Base-by-base conservation (phyloP, 2,888 invertebrate genomes). In the Thecocarcelia acutangulata region DNA sequence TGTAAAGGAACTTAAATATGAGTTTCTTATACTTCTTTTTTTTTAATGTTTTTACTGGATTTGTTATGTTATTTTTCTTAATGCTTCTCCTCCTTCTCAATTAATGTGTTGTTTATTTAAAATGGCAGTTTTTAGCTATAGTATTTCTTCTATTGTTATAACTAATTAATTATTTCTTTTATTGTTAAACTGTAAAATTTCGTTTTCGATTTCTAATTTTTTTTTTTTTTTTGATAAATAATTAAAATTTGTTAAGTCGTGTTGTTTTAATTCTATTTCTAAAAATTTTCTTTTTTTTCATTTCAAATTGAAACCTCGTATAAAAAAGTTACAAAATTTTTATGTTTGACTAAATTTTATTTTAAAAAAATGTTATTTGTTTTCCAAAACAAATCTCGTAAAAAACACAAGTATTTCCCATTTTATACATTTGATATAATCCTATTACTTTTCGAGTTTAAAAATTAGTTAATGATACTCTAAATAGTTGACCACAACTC, bases 81-180 rank as follows among this genome's bases (percentile, higher is more conserved):
- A 17, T 42, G 46, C 37, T 42, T 56, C 74, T 15, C 17, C 37
- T 63, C 52, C 24, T 3, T 66, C 13, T 79, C 66, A 78, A 83
- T 77, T 75, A 68, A 46, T 81, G 11, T 64, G n/a, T 74, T 58
- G n/a, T 74, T 72, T 77, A 73, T 80, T 80, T 78, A 84, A 84
- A 84, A 81, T 84, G 81, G 82, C 83, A 83, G 80, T 83, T 83
- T 63, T 83, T 72, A 79, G 84, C 84, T 84, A 69, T 70, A 73
- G 33, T 54, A 59, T 64, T 72, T 50, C 58, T 72, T 50, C 58
- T 37, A 17, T 61, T 78, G 64, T 73, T 56, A 69, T 28, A 59
- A 68, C 19, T 79, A 66, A 28, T 54, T 37, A 50, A 28, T 52
- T 74, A 68, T 58, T 77, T 83, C 54, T 73, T 52, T 59, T 15